These are phyloP conservation scores for Smittia sp. DNA, from an alignment of 2,888 invertebrate genomes.

Conservation along the genomic window DNA sequence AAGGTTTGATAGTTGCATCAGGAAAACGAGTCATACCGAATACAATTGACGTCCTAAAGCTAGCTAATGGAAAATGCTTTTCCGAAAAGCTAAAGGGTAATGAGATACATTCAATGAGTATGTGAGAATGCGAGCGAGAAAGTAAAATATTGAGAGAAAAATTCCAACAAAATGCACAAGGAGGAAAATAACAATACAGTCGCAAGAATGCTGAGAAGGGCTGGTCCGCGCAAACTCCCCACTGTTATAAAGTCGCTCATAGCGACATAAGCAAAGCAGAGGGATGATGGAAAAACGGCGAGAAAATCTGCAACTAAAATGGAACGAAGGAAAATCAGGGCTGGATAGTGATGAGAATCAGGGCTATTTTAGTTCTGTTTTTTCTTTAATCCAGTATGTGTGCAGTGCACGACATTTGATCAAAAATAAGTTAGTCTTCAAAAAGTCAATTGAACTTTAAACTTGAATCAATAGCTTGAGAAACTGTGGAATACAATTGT, in stretches of 20 bases:
- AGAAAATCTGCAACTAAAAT: neutral
- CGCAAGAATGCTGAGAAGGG: neutral
- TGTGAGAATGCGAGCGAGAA: neutral
- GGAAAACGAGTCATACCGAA: no score
- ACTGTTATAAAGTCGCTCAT: no score
- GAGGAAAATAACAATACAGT: neutral
- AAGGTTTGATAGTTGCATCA: no score
- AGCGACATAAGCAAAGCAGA: neutral
- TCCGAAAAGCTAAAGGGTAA: no score
- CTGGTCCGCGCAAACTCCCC: neutral
- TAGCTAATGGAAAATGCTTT: no score
- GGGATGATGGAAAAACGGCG: neutral
- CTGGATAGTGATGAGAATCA: constrained; percentile 35
- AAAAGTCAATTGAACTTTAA: neutral
- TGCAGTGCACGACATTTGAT: no score
- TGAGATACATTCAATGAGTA: no score
- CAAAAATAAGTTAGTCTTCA: no score
- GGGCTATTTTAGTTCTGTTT: constrained; percentile 32
- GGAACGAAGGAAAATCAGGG: constrained; percentile 32
- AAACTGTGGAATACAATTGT: neutral
- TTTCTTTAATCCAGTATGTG: constrained; percentile 23
- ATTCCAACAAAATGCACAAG: neutral
- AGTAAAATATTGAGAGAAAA: neutral
- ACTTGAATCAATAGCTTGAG: neutral
- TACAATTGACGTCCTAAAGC: no score